These are phyloP conservation scores for Melanerpes aurifrons DNA, from an alignment of 2,113 vertebrate genomes.

Conservation along the genomic window DNA sequence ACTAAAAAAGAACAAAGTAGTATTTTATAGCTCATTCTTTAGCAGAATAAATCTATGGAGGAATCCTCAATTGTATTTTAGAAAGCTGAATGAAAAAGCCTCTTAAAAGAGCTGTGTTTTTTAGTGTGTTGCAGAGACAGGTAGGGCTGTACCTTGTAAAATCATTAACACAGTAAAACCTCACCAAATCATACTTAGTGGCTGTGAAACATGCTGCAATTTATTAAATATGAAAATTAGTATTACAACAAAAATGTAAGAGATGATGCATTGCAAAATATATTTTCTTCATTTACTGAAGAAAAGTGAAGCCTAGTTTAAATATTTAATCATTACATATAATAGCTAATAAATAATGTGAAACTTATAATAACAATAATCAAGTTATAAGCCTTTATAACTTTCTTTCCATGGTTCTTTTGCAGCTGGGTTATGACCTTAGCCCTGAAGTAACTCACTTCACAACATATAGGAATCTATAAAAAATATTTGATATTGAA, in stretches of 20 bases:
- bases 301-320: background rate
- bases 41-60: background rate
- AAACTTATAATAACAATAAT: background rate
- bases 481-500: background rate
- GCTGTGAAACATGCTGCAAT: background rate
- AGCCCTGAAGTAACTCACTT: background rate
- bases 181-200: background rate
- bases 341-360: background rate
- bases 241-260: background rate
- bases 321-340: background rate
- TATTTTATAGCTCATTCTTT: background rate
- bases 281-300: background rate
- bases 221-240: background rate
- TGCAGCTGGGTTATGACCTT: background rate
- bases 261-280: background rate
- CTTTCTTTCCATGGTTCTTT: background rate
- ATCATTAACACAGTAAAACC: background rate
- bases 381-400: background rate
- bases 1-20: background rate
- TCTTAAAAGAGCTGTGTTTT: background rate
- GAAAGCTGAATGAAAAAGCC: background rate
- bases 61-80: background rate
- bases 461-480: background rate
- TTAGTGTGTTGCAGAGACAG: background rate
- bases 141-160: background rate